Evolutionary conservation across 37 sponge, comb jelly and placozoan species (phyloP), one percentile per base, ranked within the genome.

Genomic region (Halichondria panicea): DNA sequence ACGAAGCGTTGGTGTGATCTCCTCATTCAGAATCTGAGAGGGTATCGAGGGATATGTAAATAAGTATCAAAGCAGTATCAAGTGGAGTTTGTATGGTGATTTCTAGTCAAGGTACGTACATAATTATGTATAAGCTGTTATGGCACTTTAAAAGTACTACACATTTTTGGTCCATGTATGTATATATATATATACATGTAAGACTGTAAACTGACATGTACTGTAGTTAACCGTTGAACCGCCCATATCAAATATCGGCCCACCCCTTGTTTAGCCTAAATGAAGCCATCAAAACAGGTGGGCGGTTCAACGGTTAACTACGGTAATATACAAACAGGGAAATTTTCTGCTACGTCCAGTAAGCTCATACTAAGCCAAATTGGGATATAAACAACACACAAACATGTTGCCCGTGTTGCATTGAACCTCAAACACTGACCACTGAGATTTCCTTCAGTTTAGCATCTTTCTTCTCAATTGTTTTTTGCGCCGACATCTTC

Each of bases 401-500:
- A n/a, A 71, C 53, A 22, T 58, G 15, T 55, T 66, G 68, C 45
- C 65, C 54, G 5, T 3, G 25, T 22, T 7, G 13, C 59, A 19
- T 35, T 24, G 11, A 25, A 19, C 1, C 36, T 31, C 12, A 34
- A n/a, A 55, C 15, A 30, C 87, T 72, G 28, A 94, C 95, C 43
- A 73, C 84, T 34, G 92, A 86, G 58, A 98, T 98, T 53, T 98
- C 99, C 63, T 59, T 67, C 70, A 98, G 77, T 54, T 95, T 98
- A 55, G 57, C 91, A 64, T 95, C 96, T 78, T 98, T 98, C 92
- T 96, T 98, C 69, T 90, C 96, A 43, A 98, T 95, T 24, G 99
- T 98, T 42, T 76, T 87, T 74, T 93, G 94, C 67, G 99, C 99
- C 44, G 99, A 84, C 4, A 58, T 59, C 36, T 88, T 90, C 80